Conservation (phyloP, 2,888 invertebrate species). For the Scaptomyza flava region DNA sequence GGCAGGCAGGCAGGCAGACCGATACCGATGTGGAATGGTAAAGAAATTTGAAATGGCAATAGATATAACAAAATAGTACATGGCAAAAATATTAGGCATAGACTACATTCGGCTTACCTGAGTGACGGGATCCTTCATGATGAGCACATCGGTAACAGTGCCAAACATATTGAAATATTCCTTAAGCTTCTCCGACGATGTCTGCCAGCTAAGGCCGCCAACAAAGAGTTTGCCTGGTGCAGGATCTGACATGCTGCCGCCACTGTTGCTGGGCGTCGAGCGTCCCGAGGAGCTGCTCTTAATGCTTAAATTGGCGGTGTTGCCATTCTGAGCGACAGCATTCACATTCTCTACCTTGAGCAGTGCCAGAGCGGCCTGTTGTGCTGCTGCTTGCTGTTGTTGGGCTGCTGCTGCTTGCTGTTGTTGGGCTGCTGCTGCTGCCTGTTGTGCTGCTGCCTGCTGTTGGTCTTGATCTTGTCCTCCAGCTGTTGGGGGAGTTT, state of each 20-base stretch:
- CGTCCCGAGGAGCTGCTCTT: slow-evolving; percentile 90
- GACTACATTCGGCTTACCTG: slow-evolving; percentile 88
- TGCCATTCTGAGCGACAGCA: slow-evolving; percentile 54
- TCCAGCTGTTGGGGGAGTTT: slow-evolving; percentile 42
- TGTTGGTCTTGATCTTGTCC: slow-evolving; percentile 61
- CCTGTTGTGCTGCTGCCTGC: slow-evolving; percentile 36
- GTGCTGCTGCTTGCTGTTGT: slow-evolving; percentile 49
- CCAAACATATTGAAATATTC: slow-evolving; percentile 97
- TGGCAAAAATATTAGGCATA: slow-evolving; percentile 31
- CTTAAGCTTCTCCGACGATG: slow-evolving; percentile 95
- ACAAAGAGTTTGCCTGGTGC: slow-evolving; percentile 95
- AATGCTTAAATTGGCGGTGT: slow-evolving; percentile 60
- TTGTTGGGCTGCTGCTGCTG: slow-evolving; percentile 60
- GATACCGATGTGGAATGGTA: slow-evolving; percentile 6
- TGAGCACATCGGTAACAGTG: slow-evolving; percentile 94
- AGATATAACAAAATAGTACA: slow-evolving; percentile 15
- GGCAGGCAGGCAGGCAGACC: slow-evolving; percentile 11
- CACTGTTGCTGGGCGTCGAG: slow-evolving; percentile 89
- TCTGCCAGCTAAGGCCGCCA: slow-evolving; percentile 97
- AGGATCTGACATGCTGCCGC: slow-evolving; percentile 86
- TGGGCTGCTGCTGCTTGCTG: slow-evolving; percentile 52
- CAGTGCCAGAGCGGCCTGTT: slow-evolving; percentile 68
- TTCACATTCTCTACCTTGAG: slow-evolving; percentile 66
- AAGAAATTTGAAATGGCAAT: slow-evolving; percentile 23
- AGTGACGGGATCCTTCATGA: slow-evolving; percentile 97